phyloP scores from a whole-genome alignment of 2,888 invertebrate species.

The Acrobasis suavella region DNA sequence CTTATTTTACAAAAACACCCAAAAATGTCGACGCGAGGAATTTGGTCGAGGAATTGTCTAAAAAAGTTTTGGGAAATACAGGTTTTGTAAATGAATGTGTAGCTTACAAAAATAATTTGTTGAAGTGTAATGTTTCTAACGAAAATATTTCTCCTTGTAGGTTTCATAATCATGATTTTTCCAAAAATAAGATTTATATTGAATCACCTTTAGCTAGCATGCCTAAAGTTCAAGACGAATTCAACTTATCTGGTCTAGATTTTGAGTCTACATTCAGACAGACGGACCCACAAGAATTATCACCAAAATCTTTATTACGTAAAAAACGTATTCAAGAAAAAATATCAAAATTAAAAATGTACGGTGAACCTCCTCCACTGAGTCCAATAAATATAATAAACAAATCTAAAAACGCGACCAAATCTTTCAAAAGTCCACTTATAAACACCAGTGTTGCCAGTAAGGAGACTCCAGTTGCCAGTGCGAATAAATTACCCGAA shows the following conservation, averaged over 20 bases:
- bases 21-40: slow-evolving; percentile 74
- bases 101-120: slow-evolving; percentile 54
- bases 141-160: slow-evolving; percentile 67
- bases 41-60: slow-evolving; percentile 69
- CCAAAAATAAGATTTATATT: slow-evolving; percentile 57
- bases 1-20: slow-evolving; percentile 84
- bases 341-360: slow-evolving; percentile 76
- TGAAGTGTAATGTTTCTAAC: slow-evolving; percentile 40
- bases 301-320: slow-evolving; percentile 51
- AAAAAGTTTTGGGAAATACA: slow-evolving; percentile 31
- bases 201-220: slow-evolving; percentile 54
- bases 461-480: slow-evolving; percentile 30
- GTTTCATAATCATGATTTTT: slow-evolving; percentile 52
- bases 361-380: slow-evolving; percentile 81
- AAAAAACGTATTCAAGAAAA: slow-evolving; percentile 63
- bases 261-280: slow-evolving; percentile 73
- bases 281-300: slow-evolving; percentile 51
- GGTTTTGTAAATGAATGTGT: slow-evolving; percentile 48
- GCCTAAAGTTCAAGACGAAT: slow-evolving; percentile 45
- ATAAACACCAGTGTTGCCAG: slow-evolving; percentile 45
- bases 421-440: slow-evolving; percentile 67
- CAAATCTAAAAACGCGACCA: slow-evolving; percentile 57
- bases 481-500: slow-evolving; percentile 34
- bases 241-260: slow-evolving; percentile 67
- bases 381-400: slow-evolving; percentile 72